A percentile compares a stretch with the other conserved stretches of the same genome.
These are phyloP conservation scores for Tetheella fluctuosa DNA, from an alignment of 2,888 invertebrate species.

Conservation along the genomic window DNA sequence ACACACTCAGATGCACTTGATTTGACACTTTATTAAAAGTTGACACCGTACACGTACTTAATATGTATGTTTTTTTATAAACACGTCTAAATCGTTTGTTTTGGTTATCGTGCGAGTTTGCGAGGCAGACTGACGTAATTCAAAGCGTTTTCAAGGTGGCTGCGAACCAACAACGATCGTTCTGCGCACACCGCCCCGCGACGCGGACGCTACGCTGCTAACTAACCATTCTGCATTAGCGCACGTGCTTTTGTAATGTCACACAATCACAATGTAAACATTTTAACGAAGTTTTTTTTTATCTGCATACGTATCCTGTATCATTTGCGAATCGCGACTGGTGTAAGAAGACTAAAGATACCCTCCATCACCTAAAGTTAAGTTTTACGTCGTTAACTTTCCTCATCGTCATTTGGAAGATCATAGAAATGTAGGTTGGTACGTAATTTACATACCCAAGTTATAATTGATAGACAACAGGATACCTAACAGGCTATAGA, in stretches of 20 bases:
- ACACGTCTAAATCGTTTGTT: slow-evolving; percentile 52
- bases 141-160: slow-evolving; percentile 50
- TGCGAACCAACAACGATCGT: slow-evolving; percentile 28
- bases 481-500: too few relatives aligned
- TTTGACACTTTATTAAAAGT: slow-evolving; percentile 19
- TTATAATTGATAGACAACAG: too few relatives aligned
- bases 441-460: too few relatives aligned
- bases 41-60: slow-evolving; percentile 16
- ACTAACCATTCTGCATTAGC: slow-evolving; percentile 58
- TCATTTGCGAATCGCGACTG: neutral
- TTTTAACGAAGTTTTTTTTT: slow-evolving; percentile 8
- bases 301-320: neutral
- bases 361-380: too few relatives aligned
- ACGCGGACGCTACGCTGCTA: slow-evolving; percentile 42
- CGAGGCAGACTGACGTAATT: slow-evolving; percentile 70
- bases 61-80: slow-evolving; percentile 26
- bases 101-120: slow-evolving; percentile 48
- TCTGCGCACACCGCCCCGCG: slow-evolving; percentile 44
- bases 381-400: too few relatives aligned
- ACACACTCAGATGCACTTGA: slow-evolving; percentile 23
- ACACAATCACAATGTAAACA: slow-evolving; percentile 57
- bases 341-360: neutral
- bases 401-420: too few relatives aligned
- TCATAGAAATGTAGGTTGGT: too few relatives aligned
- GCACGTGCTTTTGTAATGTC: slow-evolving; percentile 70